Evolutionary conservation across 2,113 vertebrate species (phyloP).

Genomic region (Phyllopteryx taeniolatus): DNA sequence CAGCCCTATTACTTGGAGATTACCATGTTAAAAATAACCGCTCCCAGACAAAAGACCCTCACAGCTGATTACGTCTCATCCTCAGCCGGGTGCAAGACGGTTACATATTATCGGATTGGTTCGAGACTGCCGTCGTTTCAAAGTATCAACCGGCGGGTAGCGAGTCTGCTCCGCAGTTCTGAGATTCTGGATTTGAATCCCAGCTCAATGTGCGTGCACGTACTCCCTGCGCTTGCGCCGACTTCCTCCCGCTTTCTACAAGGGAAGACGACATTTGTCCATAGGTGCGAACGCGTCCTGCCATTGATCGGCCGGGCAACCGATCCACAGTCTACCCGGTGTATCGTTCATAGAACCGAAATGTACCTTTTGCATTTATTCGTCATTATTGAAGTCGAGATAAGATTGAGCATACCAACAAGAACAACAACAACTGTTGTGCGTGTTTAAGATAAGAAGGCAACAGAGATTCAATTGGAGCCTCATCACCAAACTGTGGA

Average conservation of each 20-base stretch:
- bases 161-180: neutral
- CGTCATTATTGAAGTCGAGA: neutral
- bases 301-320: too few species aligned
- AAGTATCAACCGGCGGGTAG: neutral
- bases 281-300: neutral
- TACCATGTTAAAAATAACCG: neutral
- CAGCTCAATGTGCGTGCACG: neutral
- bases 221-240: neutral
- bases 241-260: neutral
- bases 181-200: neutral
- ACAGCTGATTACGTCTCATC: neutral
- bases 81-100: neutral
- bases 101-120: neutral
- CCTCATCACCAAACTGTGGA: slow-evolving; percentile 48
- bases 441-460: slow-evolving; percentile 60
- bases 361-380: neutral
- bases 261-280: neutral
- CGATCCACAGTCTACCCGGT: too few species aligned
- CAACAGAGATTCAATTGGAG: slow-evolving; percentile 47
- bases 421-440: slow-evolving; percentile 36
- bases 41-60: slow-evolving; percentile 7
- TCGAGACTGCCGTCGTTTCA: neutral
- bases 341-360: neutral
- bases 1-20: slow-evolving; percentile 16
- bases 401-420: neutral